Percentiles rank a stretch among this genome's conserved stretches.
Conservation (phyloP, 2,888 invertebrate genomes). For the Rhagium mordax region DNA sequence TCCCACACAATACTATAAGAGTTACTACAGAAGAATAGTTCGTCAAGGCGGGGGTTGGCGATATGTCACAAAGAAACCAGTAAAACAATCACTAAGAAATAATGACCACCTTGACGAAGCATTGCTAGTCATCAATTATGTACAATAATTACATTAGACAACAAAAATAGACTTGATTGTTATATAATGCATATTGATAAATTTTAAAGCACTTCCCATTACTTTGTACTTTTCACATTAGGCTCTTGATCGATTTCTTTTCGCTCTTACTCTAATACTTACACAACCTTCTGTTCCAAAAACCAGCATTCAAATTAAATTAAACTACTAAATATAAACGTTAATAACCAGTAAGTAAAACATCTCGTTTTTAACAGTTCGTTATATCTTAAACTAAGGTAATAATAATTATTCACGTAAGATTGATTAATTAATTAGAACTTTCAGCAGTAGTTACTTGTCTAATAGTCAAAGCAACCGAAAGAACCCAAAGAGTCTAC, state of each 20-base stretch:
- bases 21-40: neutral
- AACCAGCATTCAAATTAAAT: neutral
- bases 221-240: neutral
- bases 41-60: neutral
- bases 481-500: neutral
- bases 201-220: neutral
- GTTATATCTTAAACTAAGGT: constrained; percentile 23
- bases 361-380: neutral
- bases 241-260: neutral
- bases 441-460: neutral
- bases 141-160: constrained; percentile 32
- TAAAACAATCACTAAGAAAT: neutral
- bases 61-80: neutral
- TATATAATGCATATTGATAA: constrained; percentile 1
- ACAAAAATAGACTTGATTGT: constrained; percentile 10
- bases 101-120: neutral
- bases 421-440: constrained; percentile 20
- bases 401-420: neutral
- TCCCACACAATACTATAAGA: constrained; percentile 2
- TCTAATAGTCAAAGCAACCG: constrained; percentile 13
- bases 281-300: constrained; percentile 16
- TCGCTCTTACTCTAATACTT: neutral
- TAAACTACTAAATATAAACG: constrained; percentile 12
- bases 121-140: neutral
- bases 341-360: constrained; percentile 10